These are phyloP conservation scores for Hippoglossus stenolepis DNA, from an alignment of 2,113 vertebrate species.

Conservation along the genomic window DNA sequence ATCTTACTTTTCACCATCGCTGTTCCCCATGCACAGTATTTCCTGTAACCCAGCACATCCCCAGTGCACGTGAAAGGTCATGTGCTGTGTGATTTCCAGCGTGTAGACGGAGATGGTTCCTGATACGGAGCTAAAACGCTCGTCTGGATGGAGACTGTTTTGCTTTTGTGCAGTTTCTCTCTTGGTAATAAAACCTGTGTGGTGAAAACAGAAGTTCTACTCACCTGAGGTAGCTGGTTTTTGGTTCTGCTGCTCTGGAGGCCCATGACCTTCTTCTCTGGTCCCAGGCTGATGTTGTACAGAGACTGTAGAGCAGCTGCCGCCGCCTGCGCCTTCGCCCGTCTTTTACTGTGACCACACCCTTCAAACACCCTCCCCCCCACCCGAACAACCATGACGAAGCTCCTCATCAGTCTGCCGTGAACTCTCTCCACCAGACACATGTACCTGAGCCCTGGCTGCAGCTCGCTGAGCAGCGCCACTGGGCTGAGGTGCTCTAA, in stretches of 20 bases:
- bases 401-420: slow-evolving; percentile 83
- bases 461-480: slow-evolving; percentile 89
- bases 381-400: slow-evolving; percentile 91
- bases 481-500: slow-evolving; percentile 84
- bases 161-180: too few species aligned
- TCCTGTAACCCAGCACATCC: too few species aligned
- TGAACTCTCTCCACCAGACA: slow-evolving; percentile 89
- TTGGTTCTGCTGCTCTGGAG: slow-evolving; percentile 26
- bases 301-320: slow-evolving; percentile 88
- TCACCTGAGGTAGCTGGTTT: slow-evolving; percentile 72
- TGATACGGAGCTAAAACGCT: too few species aligned
- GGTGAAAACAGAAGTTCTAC: background rate
- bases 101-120: too few species aligned
- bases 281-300: slow-evolving; percentile 80
- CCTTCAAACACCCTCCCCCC: slow-evolving; percentile 93
- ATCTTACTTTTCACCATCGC: too few species aligned
- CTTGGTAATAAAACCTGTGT: too few species aligned
- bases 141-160: too few species aligned
- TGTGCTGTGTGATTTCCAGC: too few species aligned
- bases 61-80: too few species aligned
- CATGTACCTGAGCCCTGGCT: slow-evolving; percentile 90
- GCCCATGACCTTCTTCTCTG: slow-evolving; percentile 34
- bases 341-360: slow-evolving; percentile 91
- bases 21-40: too few species aligned
- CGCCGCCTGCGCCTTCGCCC: slow-evolving; percentile 91